Percentiles rank a stretch among this genome's conserved stretches.
phyloP scores from a whole-genome alignment of 1,140 invertebrate species.

The Hycleus cichorii region DNA sequence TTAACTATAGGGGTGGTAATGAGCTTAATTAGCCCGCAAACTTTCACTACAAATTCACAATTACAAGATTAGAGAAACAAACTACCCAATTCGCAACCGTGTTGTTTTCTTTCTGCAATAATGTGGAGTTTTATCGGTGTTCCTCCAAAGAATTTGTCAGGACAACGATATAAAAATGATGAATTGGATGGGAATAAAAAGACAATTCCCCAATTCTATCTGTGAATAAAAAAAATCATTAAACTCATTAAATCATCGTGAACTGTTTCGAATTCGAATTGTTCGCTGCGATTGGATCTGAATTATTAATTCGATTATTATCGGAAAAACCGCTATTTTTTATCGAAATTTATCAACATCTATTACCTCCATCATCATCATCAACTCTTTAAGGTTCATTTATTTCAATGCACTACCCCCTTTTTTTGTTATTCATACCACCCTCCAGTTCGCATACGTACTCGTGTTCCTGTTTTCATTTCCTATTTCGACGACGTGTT shows the following conservation, averaged over 20 bases:
- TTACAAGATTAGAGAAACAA: background rate
- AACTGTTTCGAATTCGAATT: background rate
- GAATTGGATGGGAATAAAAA: conserved; percentile 24
- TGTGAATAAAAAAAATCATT: conserved; percentile 23
- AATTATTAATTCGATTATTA: too few relatives aligned
- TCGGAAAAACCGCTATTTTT: too few relatives aligned
- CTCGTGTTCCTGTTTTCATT: conserved; percentile 40
- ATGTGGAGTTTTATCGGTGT: too few relatives aligned
- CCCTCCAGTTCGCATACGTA: conserved; percentile 14
- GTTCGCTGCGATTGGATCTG: too few relatives aligned
- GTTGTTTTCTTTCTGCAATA: too few relatives aligned
- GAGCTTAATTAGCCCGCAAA: conserved; percentile 4
- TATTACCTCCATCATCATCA: conserved; percentile 21
- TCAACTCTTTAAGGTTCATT: conserved; percentile 41
- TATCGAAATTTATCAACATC: background rate
- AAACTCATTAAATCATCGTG: conserved; percentile 26
- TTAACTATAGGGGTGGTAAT: background rate
- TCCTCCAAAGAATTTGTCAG: too few relatives aligned
- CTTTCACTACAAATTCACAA: conserved; percentile 13
- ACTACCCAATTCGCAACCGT: too few relatives aligned
- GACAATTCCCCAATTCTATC: conserved; percentile 19
- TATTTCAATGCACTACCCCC: conserved; percentile 31
- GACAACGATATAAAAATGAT: conserved; percentile 23
- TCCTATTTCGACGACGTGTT: conserved; percentile 36
- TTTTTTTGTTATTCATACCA: too few relatives aligned